Percentiles rank a stretch among this genome's conserved stretches.
phyloP scores from a whole-genome alignment of 30 jellyfish, hydroid and myxozoan genomes.

The Rhopilema esculentum region DNA sequence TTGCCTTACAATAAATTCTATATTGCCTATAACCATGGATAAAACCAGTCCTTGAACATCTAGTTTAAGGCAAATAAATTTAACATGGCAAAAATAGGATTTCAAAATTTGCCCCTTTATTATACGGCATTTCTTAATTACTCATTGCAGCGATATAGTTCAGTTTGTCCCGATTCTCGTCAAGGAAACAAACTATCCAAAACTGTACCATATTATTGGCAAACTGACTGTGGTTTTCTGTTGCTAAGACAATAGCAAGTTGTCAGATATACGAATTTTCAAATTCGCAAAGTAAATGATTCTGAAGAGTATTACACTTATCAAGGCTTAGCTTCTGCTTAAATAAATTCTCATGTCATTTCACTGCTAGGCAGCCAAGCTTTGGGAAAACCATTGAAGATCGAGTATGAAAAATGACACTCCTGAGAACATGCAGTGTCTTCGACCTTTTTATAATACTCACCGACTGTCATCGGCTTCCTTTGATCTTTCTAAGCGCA shows the following conservation, averaged over 20 bases:
- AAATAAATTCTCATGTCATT: background rate
- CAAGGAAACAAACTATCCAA: background rate
- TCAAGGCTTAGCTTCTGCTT: background rate
- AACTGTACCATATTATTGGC: background rate
- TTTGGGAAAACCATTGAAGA: background rate
- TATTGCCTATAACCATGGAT: background rate
- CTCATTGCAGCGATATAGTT: background rate
- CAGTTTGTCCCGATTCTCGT: background rate
- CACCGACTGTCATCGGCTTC: constrained; percentile 60
- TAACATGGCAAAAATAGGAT: background rate
- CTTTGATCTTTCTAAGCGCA: constrained; percentile 43
- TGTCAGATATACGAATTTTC: background rate
- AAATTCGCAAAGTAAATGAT: background rate
- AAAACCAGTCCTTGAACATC: background rate
- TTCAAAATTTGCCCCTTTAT: background rate
- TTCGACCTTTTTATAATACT: no score
- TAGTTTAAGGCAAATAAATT: background rate
- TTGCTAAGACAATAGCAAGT: background rate
- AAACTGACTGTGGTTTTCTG: background rate
- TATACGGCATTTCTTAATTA: no score
- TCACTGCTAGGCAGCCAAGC: background rate
- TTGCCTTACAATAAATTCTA: no score
- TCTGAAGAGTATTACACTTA: no score
- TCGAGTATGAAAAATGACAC: background rate
- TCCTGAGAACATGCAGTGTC: no score